These are phyloP conservation scores for Psilopogon haemacephalus DNA, from an alignment of 2,113 vertebrate species.

Conservation along the genomic window DNA sequence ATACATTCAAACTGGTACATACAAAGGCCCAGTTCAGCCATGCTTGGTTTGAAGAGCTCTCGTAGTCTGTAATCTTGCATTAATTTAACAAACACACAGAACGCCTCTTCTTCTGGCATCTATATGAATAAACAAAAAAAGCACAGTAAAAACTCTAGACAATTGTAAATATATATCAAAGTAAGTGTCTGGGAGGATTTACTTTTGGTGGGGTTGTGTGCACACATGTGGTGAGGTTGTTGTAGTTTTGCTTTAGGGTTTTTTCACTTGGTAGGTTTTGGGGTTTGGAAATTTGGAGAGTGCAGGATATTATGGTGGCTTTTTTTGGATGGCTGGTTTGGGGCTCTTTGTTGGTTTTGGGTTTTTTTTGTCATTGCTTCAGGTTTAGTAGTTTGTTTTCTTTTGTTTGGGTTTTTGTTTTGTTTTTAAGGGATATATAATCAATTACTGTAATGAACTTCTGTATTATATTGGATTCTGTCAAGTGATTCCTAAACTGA, in stretches of 20 bases:
- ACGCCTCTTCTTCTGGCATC: slow-evolving; percentile 99
- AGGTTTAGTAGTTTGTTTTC: neutral
- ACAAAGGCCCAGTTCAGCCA: slow-evolving; percentile 98
- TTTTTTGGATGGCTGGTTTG: neutral
- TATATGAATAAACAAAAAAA: slow-evolving; percentile 62
- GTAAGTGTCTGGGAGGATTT: neutral
- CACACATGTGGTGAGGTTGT: too few relatives aligned
- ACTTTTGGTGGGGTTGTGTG: neutral
- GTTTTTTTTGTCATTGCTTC: neutral
- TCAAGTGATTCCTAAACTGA: neutral
- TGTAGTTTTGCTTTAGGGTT: neutral
- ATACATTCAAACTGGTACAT: slow-evolving; percentile 99
- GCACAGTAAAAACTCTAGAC: slow-evolving; percentile 8
- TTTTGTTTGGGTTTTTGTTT: too few relatives aligned
- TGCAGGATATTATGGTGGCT: too few relatives aligned
- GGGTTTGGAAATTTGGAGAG: too few relatives aligned
- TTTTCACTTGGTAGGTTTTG: neutral
- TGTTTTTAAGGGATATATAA: neutral
- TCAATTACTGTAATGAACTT: neutral
- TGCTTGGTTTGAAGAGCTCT: slow-evolving; percentile 98
- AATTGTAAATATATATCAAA: neutral
- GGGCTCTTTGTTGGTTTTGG: neutral
- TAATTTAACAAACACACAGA: slow-evolving; percentile 98
- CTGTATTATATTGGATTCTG: neutral
- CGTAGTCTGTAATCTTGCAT: slow-evolving; percentile 98